Base-by-base conservation (phyloP, 2,888 invertebrate genomes). In the Thecocarcelia acutangulata region DNA sequence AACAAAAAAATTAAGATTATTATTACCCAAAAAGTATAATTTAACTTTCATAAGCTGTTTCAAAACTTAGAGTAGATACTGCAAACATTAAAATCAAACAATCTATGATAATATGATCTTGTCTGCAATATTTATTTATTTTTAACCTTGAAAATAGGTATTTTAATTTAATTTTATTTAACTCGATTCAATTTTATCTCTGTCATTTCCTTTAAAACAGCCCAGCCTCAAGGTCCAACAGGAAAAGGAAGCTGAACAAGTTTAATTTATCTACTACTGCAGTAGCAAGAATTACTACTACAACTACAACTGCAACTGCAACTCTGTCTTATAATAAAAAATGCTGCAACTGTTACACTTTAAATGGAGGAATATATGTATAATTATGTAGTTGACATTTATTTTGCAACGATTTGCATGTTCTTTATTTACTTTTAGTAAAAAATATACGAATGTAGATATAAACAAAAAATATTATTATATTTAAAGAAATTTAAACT, bases 141-240 rank as follows among this genome's bases (percentile, higher is more conserved):
- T n/a, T n/a, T n/a, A n/a, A 19, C 1, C 11, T 19, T 50, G 17
- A 0, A 6, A 19, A 40, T 0, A 8, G n/a, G n/a, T n/a, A n/a
- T n/a, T n/a, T n/a, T n/a, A n/a, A n/a, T n/a, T n/a, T n/a, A n/a
- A 28, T 15, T 17, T 56, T 33, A 11, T 3, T n/a, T 19, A 17
- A 19, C 42, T 15, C 6, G 19, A 61, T 17, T 37, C 6, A 17
- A 70, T 63, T 21, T 21, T 4, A n/a, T 75, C 42, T 68, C 12
- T 1, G 6, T 5, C 15, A 42, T 54, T 73, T 73, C 46, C 54
- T 33, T 21, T 6, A 48, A 13, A 1, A 0, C 83, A 89, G 88
- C 88, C 88, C 15, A 89, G 86, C 86, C 89, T 88, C 84, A 89
- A 89, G 85, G 85, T 85, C 15, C 85, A 80, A 70, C 73, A 87